Evolutionary conservation across 1,140 invertebrate species (phyloP).

Genomic region (Hylaeus volcanicus): DNA sequence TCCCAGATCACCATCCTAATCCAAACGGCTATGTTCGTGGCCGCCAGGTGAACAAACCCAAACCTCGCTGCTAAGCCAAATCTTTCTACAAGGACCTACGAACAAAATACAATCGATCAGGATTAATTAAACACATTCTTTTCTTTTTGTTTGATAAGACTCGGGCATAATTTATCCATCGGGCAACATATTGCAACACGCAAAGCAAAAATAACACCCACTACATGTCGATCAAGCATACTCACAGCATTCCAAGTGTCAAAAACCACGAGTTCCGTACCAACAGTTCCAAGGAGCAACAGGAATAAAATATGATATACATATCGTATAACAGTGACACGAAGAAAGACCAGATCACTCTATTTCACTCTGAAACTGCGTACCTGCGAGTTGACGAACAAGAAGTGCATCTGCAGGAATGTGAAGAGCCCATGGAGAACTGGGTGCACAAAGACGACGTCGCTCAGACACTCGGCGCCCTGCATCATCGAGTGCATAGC

Average conservation of each 20-base stretch:
- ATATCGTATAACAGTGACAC: too few species aligned
- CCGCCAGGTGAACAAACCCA: conserved; percentile 83
- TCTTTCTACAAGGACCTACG: conserved; percentile 82
- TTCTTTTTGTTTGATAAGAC: too few species aligned
- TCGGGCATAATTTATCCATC: too few species aligned
- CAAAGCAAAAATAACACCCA: too few species aligned
- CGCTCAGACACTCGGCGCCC: conserved; percentile 81
- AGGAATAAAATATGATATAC: too few species aligned
- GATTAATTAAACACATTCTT: too few species aligned
- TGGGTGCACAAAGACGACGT: conserved; percentile 84
- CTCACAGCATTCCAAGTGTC: too few species aligned
- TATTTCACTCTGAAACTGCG: conserved; percentile 39
- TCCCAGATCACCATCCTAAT: conserved; percentile 84
- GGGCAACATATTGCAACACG: too few species aligned
- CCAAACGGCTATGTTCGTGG: conserved; percentile 84
- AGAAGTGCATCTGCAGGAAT: conserved; percentile 86
- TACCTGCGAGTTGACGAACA: conserved; percentile 87
- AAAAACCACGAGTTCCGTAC: too few species aligned
- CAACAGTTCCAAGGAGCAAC: too few species aligned
- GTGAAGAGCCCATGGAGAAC: conserved; percentile 86
- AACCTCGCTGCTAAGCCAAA: conserved; percentile 82
- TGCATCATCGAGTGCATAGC: conserved; percentile 84
- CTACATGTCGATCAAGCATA: too few species aligned
- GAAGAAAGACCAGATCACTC: too few species aligned
- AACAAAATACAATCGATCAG: not conserved